These are phyloP conservation scores for Vidua macroura DNA, from an alignment of 2,113 vertebrate genomes.

Conservation along the genomic window DNA sequence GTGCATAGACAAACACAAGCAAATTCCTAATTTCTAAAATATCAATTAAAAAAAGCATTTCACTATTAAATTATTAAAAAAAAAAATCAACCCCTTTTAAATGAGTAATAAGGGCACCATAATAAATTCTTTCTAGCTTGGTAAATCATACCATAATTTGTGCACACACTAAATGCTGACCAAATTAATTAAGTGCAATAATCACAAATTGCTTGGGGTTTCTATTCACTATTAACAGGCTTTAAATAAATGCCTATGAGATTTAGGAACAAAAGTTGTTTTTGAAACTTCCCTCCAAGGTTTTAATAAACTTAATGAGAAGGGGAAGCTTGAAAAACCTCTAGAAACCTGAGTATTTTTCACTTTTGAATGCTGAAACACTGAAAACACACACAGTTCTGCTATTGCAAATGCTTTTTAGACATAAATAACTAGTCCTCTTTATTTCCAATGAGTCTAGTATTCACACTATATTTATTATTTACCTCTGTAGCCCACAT, in stretches of 20 bases:
- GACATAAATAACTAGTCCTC: conserved; percentile 40
- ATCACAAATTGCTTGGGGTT: conserved; percentile 58
- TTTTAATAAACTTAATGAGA: conserved; percentile 66
- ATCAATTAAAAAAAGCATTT: neutral
- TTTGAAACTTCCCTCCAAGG: conserved; percentile 44
- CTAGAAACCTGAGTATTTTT: conserved; percentile 26
- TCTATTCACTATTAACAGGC: conserved; percentile 57
- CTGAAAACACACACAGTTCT: conserved; percentile 37
- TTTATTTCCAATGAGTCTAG: conserved; percentile 48
- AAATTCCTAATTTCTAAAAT: neutral
- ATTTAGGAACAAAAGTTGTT: conserved; percentile 46
- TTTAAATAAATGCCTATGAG: conserved; percentile 58
- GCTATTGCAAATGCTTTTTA: neutral
- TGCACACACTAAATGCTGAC: conserved; percentile 34
- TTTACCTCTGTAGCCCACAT: conserved; percentile 63
- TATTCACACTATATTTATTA: conserved; percentile 59
- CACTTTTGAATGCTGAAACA: conserved; percentile 25
- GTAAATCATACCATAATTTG: conserved; percentile 19
- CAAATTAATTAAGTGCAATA: conserved; percentile 60
- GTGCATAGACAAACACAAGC: neutral
- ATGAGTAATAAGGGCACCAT: neutral
- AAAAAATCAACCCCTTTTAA: neutral
- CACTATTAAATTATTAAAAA: neutral
- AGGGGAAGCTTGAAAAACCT: conserved; percentile 38
- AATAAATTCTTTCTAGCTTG: conserved; percentile 19